phyloP scores from a whole-genome alignment of 2,797 vertebrate species.

The Amniataba percoides region DNA sequence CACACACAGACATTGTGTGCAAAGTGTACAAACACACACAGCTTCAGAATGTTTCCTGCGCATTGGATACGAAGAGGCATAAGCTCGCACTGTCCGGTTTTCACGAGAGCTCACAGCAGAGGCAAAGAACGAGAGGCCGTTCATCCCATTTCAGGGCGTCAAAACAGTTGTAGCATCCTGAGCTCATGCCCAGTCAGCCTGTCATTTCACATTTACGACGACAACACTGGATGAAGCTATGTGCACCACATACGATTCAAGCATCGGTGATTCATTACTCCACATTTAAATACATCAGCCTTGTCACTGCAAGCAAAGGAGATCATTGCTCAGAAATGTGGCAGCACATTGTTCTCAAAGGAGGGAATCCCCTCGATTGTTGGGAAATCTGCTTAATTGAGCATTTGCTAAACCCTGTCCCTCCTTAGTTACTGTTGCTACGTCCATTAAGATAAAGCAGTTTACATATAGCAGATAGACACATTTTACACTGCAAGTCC shows the following conservation, averaged over 20 bases:
- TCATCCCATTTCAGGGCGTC: slow-evolving; percentile 1
- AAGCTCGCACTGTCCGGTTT: neutral
- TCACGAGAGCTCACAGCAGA: neutral
- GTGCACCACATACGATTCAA: slow-evolving; percentile 20
- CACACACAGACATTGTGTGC: neutral
- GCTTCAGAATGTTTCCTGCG: neutral
- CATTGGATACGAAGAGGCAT: neutral
- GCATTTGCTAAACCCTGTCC: neutral
- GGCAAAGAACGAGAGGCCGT: neutral
- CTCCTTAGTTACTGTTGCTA: slow-evolving; percentile 4
- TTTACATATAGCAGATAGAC: neutral
- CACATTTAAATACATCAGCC: slow-evolving; percentile 35
- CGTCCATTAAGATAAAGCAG: neutral
- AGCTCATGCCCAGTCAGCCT: slow-evolving; percentile 18
- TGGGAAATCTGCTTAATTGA: slow-evolving; percentile 34
- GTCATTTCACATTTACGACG: slow-evolving; percentile 32
- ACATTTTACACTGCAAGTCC: slow-evolving; percentile 4
- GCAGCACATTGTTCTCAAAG: slow-evolving; percentile 12
- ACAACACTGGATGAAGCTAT: slow-evolving; percentile 24
- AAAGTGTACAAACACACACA: neutral
- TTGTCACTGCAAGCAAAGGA: slow-evolving; percentile 29
- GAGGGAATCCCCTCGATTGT: slow-evolving; percentile 9
- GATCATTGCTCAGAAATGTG: slow-evolving; percentile 31
- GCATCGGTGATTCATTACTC: slow-evolving; percentile 37
- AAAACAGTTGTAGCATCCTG: slow-evolving; percentile 20